Base-by-base conservation (phyloP, 2,888 invertebrate species). In the Calliphora vomitoria region DNA sequence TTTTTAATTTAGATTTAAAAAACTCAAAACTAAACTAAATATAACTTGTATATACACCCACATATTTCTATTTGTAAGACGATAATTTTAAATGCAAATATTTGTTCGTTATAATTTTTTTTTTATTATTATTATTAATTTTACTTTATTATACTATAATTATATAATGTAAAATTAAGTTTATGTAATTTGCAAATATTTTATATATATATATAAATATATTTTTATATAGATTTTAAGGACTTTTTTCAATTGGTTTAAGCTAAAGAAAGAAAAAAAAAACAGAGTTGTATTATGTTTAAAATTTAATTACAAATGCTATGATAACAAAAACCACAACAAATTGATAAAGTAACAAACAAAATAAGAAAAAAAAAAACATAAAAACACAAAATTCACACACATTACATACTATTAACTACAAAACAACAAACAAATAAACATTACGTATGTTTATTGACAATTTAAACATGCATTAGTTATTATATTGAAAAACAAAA, bases 141-240 rank as follows among this genome's bases (percentile, higher is more conserved):
- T 50, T 68, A 58, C 13, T 6, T 75, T 75, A 20, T 8, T 20
- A 20, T 75, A 82, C 82, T 82, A 79, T 83, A 87, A 71, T 74
- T 80, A 72, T 44, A 58, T 69, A 68, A 78, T 64, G 31, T 60
- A 76, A 78, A 44, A 60, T 20, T 71, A 47, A 76, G 41, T 83
- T 83, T 78, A 55, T 78, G 83, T 83, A 83, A 44, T 81, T 81
- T 85, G 80, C 80, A 85, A 81, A 85, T 85, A 81, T 85, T 75
- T 85, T 88, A 78, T 62, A 81, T 78, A 55, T 50, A 71, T 11
- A 41, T 64, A 84, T 71, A 82, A 58, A 69, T 74, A 83, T 79
- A 85, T 69, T 84, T 79, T 83, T 78, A 89, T 87, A 85, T 84
- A 88, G 81, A 82, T 62, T 58, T 80, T 85, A 87, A 88, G 85